Base-by-base conservation (phyloP, 1,140 invertebrate species). In the Drosophila sp. region DNA sequence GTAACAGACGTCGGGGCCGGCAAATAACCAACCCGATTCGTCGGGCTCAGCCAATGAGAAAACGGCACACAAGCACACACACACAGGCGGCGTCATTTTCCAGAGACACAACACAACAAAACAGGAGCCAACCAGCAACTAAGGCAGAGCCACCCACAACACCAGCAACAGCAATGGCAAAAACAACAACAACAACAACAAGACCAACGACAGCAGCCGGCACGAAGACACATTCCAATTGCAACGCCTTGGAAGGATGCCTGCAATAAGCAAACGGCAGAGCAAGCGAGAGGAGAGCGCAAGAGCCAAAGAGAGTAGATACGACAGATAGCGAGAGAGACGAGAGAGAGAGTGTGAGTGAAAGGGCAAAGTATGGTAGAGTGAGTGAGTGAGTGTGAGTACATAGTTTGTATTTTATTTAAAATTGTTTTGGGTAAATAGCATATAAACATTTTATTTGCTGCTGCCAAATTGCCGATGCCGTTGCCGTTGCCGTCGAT, bases 361-460 rank as follows among this genome's bases (percentile, higher is more conserved):
- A 0, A 13, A 62, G 45, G 4, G 41, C 45, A 18, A 11, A 34
- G 48, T 41, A 58, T 72, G 56, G 56, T 14, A 13, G 9, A 40
- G 48, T 48, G 62, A 76, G 59, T 21, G 70, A 67, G 40, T 25
- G 45, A 25, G 45, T 14, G 65, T 53, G 43, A 51, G 50, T 38
- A 61, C 16, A 62, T 56, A 50, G 75, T 72, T 89, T 89, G 76
- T 89, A 89, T 83, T 89, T 89, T 83, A 89, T 89, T 89, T 89
- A 89, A 89, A 89, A 89, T 89, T 89, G 83, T 89, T 89, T 89
- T 89, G 80, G 53, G 83, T 89, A 89, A 89, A 89, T 89, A 89
- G 83, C 83, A 89, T 80, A 89, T 89, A 89, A 89, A 89, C 83
- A 89, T 89, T 89, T 89, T 89, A 89, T 89, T 89, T 89, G 84